These are phyloP conservation scores for Atlantisia rogersi DNA, from an alignment of 2,113 vertebrate genomes.

Conservation along the genomic window DNA sequence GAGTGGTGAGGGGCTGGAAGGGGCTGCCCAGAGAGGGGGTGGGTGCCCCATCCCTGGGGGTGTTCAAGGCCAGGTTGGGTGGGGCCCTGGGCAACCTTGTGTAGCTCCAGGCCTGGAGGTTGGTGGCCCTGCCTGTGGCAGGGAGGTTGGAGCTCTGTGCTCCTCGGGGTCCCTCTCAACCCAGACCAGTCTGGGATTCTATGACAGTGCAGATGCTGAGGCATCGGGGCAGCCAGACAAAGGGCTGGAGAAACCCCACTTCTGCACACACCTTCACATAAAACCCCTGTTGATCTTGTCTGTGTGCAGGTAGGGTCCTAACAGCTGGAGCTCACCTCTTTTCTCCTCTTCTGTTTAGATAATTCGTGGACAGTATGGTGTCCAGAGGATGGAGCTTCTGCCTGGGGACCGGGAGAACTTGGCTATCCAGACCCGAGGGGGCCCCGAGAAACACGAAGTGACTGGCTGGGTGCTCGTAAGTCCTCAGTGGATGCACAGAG, in stretches of 20 bases:
- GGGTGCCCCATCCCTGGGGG: too few relatives aligned
- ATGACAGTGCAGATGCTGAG: not conserved
- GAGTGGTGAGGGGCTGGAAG: too few relatives aligned
- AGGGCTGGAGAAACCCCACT: not conserved
- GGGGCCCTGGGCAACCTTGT: too few relatives aligned
- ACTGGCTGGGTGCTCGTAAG: constrained; percentile 96
- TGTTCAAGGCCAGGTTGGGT: too few relatives aligned
- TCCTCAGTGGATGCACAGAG: not conserved
- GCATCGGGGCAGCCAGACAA: too few relatives aligned
- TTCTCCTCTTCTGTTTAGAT: constrained; percentile 51
- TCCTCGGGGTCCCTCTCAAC: too few relatives aligned
- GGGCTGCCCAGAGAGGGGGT: too few relatives aligned
- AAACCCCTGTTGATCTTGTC: not conserved
- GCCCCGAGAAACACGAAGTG: constrained; percentile 93
- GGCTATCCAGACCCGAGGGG: constrained; percentile 92
- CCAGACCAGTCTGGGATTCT: too few relatives aligned
- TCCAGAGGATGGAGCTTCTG: constrained; percentile 83
- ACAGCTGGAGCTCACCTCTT: not conserved
- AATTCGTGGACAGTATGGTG: constrained; percentile 70
- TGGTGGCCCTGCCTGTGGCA: too few relatives aligned
- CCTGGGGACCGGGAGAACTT: constrained; percentile 92
- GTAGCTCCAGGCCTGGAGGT: too few relatives aligned
- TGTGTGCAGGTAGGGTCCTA: not conserved
- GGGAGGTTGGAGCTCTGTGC: too few relatives aligned
- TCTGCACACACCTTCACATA: not conserved